Base-by-base conservation (phyloP, 2,888 invertebrate species). In the Mechanitis messenoides region DNA sequence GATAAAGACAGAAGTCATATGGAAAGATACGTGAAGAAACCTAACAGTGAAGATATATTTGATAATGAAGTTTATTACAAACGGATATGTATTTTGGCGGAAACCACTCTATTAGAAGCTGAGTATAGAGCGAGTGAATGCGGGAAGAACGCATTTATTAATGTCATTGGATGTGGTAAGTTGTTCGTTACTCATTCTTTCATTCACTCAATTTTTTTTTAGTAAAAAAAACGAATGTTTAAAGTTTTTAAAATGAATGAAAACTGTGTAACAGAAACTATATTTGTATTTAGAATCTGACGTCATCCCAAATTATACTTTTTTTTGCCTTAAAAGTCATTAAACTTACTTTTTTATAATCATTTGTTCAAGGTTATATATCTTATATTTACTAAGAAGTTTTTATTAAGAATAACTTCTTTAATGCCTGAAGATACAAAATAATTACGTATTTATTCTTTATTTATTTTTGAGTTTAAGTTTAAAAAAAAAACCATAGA, bases 151-250 rank as follows among this genome's bases (percentile, higher is more conserved):
- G 93, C 92, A 0, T 93, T 89, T 70, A 68, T 93, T 1, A 93
- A 93, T 74, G 87, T 93, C 2, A 91, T 93, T 28, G 93, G 93
- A n/a, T 91, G 92, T 42, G 93, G 93, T 72, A 67, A 84, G 67
- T 58, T 1, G 20, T 28, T 50, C 47, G n/a, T n/a, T 47, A 20
- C 1, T 11, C 12, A 47, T 47, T n/a, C 47, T 3, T 47, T 20
- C 47, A 47, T 47, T 47, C 47, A 47, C 28, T 2, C 11, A 3
- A 46, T 46, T 20, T 3, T 20, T 20, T 47, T 3, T 35, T 35
- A 1, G 35, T 20, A 20, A 20, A 20, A 20, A 20, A 20, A 20
- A 20, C 20, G 20, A 20, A 20, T 20, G 20, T 20, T 20, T 20
- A 20, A 20, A 20, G 20, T 20, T 20, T 20, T 20, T 20, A 20